Evolutionary conservation across 1,140 invertebrate species (phyloP).

Genomic region (Archivesica marissinica): DNA sequence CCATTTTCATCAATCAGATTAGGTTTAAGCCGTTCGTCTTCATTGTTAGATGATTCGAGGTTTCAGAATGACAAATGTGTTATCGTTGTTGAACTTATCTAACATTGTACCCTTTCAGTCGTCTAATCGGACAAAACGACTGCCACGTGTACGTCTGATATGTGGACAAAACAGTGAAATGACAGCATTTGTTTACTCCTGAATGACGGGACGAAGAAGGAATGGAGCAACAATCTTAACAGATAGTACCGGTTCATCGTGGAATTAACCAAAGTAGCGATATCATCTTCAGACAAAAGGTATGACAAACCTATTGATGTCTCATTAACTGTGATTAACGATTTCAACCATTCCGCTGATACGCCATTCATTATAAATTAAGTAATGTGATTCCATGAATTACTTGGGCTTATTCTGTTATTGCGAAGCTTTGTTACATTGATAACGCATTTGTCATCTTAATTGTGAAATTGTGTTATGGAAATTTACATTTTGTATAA

Average conservation of each 20-base stretch:
- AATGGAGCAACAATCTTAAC: not conserved
- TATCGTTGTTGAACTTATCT: not conserved
- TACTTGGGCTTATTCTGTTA: constrained; percentile 47
- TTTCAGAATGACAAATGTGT: not conserved
- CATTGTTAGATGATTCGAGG: not conserved
- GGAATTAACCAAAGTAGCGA: constrained; percentile 37
- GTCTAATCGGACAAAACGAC: constrained; percentile 3
- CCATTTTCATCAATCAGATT: constrained; percentile 5
- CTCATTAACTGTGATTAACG: constrained; percentile 50
- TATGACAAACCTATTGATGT: constrained; percentile 39
- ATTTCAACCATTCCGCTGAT: constrained; percentile 10
- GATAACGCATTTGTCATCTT: constrained; percentile 53
- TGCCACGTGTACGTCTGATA: constrained; percentile 1
- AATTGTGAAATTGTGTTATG: constrained; percentile 59
- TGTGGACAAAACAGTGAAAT: not conserved
- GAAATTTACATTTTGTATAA: constrained; percentile 29
- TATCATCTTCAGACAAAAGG: constrained; percentile 31
- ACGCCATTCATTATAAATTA: constrained; percentile 20
- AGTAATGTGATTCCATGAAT: constrained; percentile 41
- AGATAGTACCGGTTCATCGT: not conserved
- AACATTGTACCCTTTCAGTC: not conserved
- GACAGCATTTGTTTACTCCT: no score
- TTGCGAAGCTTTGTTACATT: constrained; percentile 48
- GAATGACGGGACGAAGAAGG: not conserved
- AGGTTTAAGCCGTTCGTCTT: not conserved